phyloP scores from a whole-genome alignment of 2,113 vertebrate species.

The Crotalus horridus region DNA sequence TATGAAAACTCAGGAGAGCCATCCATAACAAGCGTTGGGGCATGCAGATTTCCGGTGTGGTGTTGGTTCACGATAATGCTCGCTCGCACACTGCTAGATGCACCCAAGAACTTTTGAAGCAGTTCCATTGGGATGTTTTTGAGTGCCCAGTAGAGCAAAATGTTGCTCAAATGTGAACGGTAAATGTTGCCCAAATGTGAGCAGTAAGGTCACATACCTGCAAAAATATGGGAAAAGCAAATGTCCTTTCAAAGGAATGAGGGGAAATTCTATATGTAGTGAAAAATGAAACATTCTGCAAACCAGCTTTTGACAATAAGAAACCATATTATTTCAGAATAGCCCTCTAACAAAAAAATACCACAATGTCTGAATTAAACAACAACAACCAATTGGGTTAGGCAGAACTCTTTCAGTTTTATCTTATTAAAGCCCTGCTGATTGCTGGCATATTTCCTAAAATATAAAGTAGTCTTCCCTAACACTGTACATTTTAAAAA shows the following conservation, averaged over 20 bases:
- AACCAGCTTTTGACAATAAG: neutral
- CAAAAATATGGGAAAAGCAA: neutral
- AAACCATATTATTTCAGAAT: neutral
- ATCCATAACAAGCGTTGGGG: no score
- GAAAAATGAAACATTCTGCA: neutral
- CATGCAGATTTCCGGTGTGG: no score
- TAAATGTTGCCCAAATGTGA: neutral
- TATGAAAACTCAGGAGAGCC: no score
- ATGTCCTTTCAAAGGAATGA: neutral
- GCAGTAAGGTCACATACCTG: neutral
- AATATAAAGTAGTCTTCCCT: neutral
- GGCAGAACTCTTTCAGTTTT: neutral
- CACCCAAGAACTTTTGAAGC: no score
- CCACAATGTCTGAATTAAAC: neutral
- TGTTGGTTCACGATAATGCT: no score
- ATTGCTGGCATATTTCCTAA: neutral
- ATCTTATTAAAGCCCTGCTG: neutral
- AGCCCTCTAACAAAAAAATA: neutral
- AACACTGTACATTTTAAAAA: neutral
- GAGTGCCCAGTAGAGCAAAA: neutral
- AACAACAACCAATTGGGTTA: neutral
- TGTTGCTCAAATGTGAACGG: neutral
- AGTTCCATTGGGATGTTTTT: no score
- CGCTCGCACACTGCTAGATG: no score
- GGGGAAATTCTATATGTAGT: neutral